Conservation (phyloP, 2,888 invertebrate species). For the Leptopterna dolabrata region DNA sequence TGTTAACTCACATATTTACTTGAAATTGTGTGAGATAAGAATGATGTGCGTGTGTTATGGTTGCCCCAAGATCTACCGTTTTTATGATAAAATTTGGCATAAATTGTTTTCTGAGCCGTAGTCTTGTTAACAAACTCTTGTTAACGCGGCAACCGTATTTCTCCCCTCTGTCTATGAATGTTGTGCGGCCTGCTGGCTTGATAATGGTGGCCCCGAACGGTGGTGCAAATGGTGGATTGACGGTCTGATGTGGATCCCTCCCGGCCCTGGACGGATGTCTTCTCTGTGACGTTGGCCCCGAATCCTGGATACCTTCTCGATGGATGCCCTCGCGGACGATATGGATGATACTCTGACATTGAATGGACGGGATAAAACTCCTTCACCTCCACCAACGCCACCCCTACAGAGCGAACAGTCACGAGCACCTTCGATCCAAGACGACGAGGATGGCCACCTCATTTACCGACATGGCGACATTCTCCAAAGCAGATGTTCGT, state of each 20-base stretch:
- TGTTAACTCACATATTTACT: background rate
- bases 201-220: constrained; percentile 48
- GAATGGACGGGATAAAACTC: constrained; percentile 44
- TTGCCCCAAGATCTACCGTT: constrained; percentile 39
- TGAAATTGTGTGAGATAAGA: constrained; percentile 31
- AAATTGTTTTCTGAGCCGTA: constrained; percentile 59
- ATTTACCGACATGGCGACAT: constrained; percentile 99
- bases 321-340: constrained; percentile 29
- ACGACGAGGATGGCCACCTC: constrained; percentile 99
- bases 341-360: constrained; percentile 19
- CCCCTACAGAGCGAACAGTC: constrained; percentile 74
- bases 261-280: constrained; percentile 1
- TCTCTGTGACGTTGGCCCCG: background rate
- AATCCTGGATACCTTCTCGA: constrained; percentile 2
- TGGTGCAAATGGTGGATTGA: constrained; percentile 36
- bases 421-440: constrained; percentile 90
- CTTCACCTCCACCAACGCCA: constrained; percentile 41
- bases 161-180: constrained; percentile 74
- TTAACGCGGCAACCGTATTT: constrained; percentile 75
- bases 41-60: constrained; percentile 55
- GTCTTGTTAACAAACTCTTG: constrained; percentile 66
- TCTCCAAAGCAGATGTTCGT: constrained; percentile 99
- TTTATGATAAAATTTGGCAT: constrained; percentile 50
- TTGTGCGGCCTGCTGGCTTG: constrained; percentile 66
- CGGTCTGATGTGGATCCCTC: constrained; percentile 46